A percentile compares a stretch with the other conserved stretches of the same genome.
Evolutionary conservation across 23 tunicate species (phyloP).

Genomic region (Aplidium turbinatum): DNA sequence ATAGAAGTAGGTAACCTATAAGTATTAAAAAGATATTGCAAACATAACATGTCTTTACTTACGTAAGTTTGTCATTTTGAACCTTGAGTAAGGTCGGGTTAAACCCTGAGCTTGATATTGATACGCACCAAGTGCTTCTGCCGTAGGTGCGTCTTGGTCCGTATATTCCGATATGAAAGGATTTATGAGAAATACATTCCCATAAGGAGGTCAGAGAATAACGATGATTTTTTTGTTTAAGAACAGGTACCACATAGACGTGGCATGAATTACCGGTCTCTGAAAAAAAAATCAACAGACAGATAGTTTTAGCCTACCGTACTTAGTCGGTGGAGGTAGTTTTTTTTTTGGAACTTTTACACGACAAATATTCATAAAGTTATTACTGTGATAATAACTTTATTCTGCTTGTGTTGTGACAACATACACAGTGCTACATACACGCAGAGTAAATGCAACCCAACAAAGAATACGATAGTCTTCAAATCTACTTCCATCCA

Average conservation of each 20-base stretch:
- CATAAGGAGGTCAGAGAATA: constrained; percentile 7
- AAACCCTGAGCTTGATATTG: constrained; percentile 59
- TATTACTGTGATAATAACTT: neutral
- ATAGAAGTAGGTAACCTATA: no score
- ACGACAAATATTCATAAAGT: no score
- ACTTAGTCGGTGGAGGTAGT: no score
- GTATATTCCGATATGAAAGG: constrained; percentile 58
- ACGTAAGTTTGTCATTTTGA: neutral
- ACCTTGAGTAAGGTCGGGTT: constrained; percentile 38
- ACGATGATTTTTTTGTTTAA: constrained; percentile 5
- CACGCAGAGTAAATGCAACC: no score
- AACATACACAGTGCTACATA: neutral
- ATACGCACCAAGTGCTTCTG: constrained; percentile 51
- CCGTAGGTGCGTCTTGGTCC: constrained; percentile 51
- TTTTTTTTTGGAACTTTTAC: no score
- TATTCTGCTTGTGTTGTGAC: neutral
- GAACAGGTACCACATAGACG: constrained; percentile 60
- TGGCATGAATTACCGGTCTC: constrained; percentile 6
- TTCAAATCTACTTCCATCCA: no score
- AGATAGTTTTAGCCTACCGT: no score
- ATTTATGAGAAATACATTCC: constrained; percentile 33
- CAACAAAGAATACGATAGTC: no score
- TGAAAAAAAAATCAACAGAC: no score
- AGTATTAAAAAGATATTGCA: no score
- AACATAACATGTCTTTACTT: no score